Conservation (phyloP, 1,140 invertebrate species). For the Coelopa frigida region DNA sequence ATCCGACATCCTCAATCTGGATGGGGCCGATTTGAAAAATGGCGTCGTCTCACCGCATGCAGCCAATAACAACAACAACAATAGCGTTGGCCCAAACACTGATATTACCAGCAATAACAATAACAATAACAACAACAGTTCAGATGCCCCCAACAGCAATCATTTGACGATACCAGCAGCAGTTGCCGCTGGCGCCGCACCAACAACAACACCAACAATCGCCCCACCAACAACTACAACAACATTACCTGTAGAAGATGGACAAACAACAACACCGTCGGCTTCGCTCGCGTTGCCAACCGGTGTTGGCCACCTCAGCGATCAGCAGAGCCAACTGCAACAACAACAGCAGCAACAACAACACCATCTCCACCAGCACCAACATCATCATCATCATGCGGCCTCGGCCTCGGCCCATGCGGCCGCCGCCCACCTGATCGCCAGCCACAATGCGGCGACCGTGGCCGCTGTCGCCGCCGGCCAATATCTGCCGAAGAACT, state of each 20-base stretch:
- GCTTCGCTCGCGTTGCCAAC: slow-evolving; percentile 1
- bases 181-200: background rate
- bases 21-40: slow-evolving; percentile 44
- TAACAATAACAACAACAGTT: slow-evolving; percentile 18
- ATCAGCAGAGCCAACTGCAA: slow-evolving; percentile 14
- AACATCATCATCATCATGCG: slow-evolving; percentile 11
- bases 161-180: slow-evolving; percentile 10
- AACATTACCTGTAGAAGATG: no score
- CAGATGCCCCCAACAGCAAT: slow-evolving; percentile 6
- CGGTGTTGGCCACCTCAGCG: background rate
- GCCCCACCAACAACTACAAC: background rate
- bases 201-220: slow-evolving; percentile 2
- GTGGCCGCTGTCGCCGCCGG: slow-evolving; percentile 36
- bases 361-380: slow-evolving; percentile 23
- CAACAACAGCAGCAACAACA: slow-evolving; percentile 17
- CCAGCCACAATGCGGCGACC: slow-evolving; percentile 32
- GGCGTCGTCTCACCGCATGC: slow-evolving; percentile 28
- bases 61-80: slow-evolving; percentile 13
- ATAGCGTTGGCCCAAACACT: background rate
- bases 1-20: slow-evolving; percentile 64
- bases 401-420: slow-evolving; percentile 31
- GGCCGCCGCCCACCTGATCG: slow-evolving; percentile 36
- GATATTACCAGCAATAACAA: slow-evolving; percentile 20
- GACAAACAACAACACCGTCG: background rate
- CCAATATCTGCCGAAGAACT: slow-evolving; percentile 40